phyloP scores from a whole-genome alignment of 2,113 vertebrate species.

The Platanista minor region DNA sequence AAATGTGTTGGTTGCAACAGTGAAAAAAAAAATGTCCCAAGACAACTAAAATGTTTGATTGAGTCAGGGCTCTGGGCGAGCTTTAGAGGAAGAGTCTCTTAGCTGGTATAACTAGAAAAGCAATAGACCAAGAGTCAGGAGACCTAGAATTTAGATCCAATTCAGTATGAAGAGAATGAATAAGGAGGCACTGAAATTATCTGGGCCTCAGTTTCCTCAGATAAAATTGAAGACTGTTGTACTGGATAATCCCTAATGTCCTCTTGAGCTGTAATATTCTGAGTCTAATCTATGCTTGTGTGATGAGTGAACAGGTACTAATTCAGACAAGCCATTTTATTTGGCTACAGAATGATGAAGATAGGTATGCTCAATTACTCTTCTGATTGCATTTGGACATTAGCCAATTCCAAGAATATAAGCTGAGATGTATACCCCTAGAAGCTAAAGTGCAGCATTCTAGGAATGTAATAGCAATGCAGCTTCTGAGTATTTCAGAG shows the following conservation, averaged over 20 bases:
- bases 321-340: constrained; percentile 33
- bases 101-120: neutral
- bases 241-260: neutral
- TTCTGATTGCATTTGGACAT: constrained; percentile 3
- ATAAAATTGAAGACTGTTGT: neutral
- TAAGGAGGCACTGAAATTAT: neutral
- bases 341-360: neutral
- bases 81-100: neutral
- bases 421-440: neutral
- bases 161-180: neutral
- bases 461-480: neutral
- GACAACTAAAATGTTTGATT: constrained; percentile 36
- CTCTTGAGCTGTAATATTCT: neutral
- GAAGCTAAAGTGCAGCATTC: neutral
- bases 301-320: neutral
- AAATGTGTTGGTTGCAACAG: constrained; percentile 14
- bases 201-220: neutral
- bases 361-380: neutral
- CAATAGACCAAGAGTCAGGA: neutral
- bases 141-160: constrained; percentile 11
- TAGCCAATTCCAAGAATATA: neutral
- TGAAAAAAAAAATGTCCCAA: neutral
- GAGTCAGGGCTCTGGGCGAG: neutral
- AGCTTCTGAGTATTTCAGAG: constrained; percentile 8
- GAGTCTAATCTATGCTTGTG: constrained; percentile 21